Percentiles rank a stretch among this genome's conserved stretches.
phyloP scores from a whole-genome alignment of 2,113 vertebrate genomes.

The Dolichotis patagonum region DNA sequence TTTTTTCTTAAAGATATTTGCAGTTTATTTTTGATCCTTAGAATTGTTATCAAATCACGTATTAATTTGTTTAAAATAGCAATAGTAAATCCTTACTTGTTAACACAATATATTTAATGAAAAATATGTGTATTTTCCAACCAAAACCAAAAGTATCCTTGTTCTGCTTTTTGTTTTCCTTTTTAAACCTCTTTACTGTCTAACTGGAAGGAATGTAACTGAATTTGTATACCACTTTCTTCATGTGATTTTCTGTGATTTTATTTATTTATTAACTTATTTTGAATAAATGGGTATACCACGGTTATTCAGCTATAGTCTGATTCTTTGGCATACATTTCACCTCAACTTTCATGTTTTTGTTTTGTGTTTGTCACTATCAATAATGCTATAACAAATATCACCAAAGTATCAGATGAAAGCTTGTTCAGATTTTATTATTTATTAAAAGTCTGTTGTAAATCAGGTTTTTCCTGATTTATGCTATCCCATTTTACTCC shows the following conservation, averaged over 20 bases:
- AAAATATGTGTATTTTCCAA: conserved; percentile 20
- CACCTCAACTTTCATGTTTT: neutral
- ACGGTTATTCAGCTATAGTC: neutral
- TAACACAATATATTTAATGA: conserved; percentile 10
- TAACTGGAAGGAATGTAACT: neutral
- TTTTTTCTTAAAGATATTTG: neutral
- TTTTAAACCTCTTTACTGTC: conserved; percentile 17
- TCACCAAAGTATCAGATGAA: neutral
- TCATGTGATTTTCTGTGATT: conserved; percentile 5
- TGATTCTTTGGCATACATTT: neutral
- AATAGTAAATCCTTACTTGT: neutral
- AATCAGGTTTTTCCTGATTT: neutral
- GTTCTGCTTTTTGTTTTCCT: neutral
- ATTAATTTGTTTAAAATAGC: conserved; percentile 36
- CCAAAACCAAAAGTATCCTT: neutral
- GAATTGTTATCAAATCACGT: neutral
- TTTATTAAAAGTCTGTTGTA: neutral
- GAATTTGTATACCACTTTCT: neutral
- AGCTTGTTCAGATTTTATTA: neutral
- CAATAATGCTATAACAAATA: neutral
- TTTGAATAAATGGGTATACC: neutral
- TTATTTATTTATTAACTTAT: too few species aligned
- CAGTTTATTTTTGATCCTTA: conserved; percentile 8
- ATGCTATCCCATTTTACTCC: neutral
- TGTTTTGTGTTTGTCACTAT: neutral